Conservation (phyloP, 2,888 invertebrate genomes). For the Ochlodes sylvanus region DNA sequence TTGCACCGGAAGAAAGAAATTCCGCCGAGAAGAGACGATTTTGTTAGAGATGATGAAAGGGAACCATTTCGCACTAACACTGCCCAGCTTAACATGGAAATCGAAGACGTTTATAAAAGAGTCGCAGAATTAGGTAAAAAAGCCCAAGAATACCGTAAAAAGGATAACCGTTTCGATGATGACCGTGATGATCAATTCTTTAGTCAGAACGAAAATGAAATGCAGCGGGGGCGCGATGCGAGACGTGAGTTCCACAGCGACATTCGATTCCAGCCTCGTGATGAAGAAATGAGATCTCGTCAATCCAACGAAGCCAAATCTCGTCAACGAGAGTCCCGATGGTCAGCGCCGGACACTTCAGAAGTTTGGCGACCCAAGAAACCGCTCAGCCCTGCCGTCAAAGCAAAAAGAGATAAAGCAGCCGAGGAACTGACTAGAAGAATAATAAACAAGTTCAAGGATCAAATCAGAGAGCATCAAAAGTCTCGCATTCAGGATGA, state of each 20-base stretch:
- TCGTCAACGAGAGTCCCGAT: constrained; percentile 22
- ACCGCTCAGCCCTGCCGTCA: constrained; percentile 40
- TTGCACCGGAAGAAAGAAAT: constrained; percentile 17
- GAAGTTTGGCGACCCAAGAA: constrained; percentile 22
- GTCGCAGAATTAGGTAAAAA: constrained; percentile 68
- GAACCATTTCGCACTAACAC: constrained; percentile 19
- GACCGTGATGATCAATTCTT: constrained; percentile 43
- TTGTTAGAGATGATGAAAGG: constrained; percentile 3
- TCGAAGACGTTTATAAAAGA: constrained; percentile 69
- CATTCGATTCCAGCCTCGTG: constrained; percentile 9
- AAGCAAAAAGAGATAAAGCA: constrained; percentile 65
- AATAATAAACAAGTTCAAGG: constrained; percentile 58
- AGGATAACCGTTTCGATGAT: constrained; percentile 44
- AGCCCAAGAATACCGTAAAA: constrained; percentile 61
- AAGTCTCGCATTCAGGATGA: constrained; percentile 56
- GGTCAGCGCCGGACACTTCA: constrained; percentile 13
- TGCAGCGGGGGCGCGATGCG: constrained; percentile 3
- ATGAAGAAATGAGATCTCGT: constrained; percentile 5
- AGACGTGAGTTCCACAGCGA: constrained; percentile 27
- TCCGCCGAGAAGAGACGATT: constrained; percentile 29
- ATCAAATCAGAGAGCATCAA: constrained; percentile 51
- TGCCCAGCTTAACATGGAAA: constrained; percentile 61
- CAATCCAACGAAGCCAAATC: constrained; percentile 13
- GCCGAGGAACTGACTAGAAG: constrained; percentile 60
- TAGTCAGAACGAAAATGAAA: constrained; percentile 16